These are phyloP conservation scores for Cancer borealis DNA, from an alignment of 2,888 invertebrate species.

Conservation along the genomic window DNA sequence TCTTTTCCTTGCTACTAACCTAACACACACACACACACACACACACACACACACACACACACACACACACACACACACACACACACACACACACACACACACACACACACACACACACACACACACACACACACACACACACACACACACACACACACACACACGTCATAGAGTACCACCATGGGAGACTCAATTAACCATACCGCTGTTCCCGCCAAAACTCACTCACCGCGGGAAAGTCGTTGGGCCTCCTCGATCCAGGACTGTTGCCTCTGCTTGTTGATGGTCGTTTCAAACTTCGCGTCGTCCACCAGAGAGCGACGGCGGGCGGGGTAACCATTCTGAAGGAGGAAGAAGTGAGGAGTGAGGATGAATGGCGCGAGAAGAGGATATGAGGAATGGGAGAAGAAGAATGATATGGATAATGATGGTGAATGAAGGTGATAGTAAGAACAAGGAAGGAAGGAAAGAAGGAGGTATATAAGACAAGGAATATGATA, in stretches of 20 bases:
- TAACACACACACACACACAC: not conserved
- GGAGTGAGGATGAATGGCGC: not conserved
- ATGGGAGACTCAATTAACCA: not conserved
- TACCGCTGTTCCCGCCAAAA: not conserved
- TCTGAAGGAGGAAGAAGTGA: constrained; percentile 79
- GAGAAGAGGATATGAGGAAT: not conserved
- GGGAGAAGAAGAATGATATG: not conserved
- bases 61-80: too few relatives aligned
- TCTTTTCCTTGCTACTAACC: too few relatives aligned
- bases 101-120: too few relatives aligned
- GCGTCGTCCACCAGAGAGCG: constrained; percentile 98
- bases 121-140: not conserved
- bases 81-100: too few relatives aligned
- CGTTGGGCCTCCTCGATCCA: constrained; percentile 94
- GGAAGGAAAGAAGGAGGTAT: not conserved
- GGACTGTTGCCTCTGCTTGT: constrained; percentile 95
- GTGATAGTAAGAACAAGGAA: not conserved
- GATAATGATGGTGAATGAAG: too few relatives aligned
- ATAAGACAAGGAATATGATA: not conserved
- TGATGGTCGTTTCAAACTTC: constrained; percentile 96
- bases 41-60: too few relatives aligned
- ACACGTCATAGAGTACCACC: not conserved
- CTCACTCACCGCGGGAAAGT: constrained; percentile 88
- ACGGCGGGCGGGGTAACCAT: constrained; percentile 96
- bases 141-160: not conserved